A percentile compares a stretch with the other conserved stretches of the same genome.
These are phyloP conservation scores for Dendrolimus pini DNA, from an alignment of 2,888 invertebrate genomes.

Conservation along the genomic window DNA sequence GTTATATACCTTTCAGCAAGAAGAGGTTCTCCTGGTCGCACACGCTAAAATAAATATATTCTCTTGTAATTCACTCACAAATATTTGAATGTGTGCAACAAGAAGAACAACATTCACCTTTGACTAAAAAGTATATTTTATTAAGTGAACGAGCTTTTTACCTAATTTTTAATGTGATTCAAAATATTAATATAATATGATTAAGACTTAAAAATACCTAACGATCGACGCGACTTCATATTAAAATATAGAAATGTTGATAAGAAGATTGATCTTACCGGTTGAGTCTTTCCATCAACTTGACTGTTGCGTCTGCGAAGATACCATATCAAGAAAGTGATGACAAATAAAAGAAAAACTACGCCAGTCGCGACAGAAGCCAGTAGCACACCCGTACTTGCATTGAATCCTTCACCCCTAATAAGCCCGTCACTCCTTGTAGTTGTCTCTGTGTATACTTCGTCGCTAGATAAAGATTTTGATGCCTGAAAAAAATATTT, in stretches of 20 bases:
- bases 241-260: too few relatives aligned
- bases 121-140: slow-evolving; percentile 1
- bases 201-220: too few relatives aligned
- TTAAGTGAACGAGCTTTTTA: not conserved
- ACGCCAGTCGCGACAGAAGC: slow-evolving; percentile 44
- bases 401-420: slow-evolving; percentile 29
- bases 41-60: slow-evolving; percentile 55
- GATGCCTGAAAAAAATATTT: slow-evolving; percentile 32
- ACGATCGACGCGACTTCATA: too few relatives aligned
- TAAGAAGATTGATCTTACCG: slow-evolving; percentile 32
- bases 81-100: slow-evolving; percentile 18
- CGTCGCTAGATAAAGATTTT: slow-evolving; percentile 38
- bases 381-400: slow-evolving; percentile 33
- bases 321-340: slow-evolving; percentile 39
- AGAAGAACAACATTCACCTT: slow-evolving; percentile 6
- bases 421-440: slow-evolving; percentile 31
- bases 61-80: slow-evolving; percentile 10
- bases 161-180: too few relatives aligned
- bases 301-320: slow-evolving; percentile 49
- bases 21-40: slow-evolving; percentile 77
- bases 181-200: too few relatives aligned
- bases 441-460: slow-evolving; percentile 36
- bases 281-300: slow-evolving; percentile 60
- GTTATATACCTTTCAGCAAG: slow-evolving; percentile 84
- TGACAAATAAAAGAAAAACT: slow-evolving; percentile 39